These are phyloP conservation scores for Callipepla squamata DNA, from an alignment of 2,113 vertebrate genomes.

Conservation along the genomic window DNA sequence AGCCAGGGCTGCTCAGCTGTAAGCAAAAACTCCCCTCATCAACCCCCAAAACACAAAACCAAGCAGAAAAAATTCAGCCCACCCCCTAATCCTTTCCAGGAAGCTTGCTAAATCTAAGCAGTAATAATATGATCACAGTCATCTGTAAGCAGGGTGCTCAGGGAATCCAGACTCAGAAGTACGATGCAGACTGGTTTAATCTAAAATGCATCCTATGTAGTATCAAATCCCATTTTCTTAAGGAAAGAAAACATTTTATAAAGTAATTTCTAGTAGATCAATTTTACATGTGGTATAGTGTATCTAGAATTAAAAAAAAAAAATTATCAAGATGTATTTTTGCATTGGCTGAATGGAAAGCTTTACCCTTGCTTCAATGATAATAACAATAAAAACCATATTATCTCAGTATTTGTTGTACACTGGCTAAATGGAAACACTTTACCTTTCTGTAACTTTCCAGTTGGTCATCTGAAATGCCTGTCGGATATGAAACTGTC, in stretches of 20 bases:
- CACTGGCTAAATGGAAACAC: background rate
- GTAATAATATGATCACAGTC: background rate
- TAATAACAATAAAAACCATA: background rate
- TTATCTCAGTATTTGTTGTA: background rate
- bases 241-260: background rate
- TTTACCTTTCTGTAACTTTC: conserved; percentile 85
- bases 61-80: background rate
- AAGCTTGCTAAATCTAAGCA: background rate
- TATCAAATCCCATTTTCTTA: no score
- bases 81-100: background rate
- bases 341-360: background rate
- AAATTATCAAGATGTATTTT: background rate
- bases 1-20: background rate
- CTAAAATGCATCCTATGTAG: background rate
- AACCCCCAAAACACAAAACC: background rate
- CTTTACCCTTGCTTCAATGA: conserved; percentile 74
- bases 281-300: background rate
- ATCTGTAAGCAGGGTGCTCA: background rate
- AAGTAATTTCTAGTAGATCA: background rate
- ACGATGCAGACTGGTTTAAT: background rate
- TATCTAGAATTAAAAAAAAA: background rate
- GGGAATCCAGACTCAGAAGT: background rate
- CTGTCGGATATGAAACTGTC: conserved; percentile 88
- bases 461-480: conserved; percentile 86
- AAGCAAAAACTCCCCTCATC: background rate